These are phyloP conservation scores for Linyphia triangularis DNA, from an alignment of 2,888 invertebrate species.

Conservation along the genomic window DNA sequence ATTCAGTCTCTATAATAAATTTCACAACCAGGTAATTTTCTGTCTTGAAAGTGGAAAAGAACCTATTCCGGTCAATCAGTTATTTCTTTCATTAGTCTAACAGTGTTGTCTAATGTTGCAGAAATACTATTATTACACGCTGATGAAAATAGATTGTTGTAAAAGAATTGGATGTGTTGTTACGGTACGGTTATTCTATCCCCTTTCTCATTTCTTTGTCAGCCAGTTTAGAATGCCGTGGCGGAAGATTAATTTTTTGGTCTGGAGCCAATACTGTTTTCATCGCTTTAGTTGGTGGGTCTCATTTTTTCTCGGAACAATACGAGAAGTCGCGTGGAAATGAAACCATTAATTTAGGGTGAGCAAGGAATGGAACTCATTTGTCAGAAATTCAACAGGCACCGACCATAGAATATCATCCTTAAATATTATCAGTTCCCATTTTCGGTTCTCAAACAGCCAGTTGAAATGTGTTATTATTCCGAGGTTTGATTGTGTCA, in stretches of 20 bases:
- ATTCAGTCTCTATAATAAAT: too few relatives aligned
- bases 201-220: background rate
- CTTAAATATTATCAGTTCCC: background rate
- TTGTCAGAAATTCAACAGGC: slow-evolving; percentile 54
- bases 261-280: slow-evolving; percentile 50
- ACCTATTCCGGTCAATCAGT: background rate
- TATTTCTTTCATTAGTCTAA: slow-evolving; percentile 25
- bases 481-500: background rate
- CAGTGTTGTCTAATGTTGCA: slow-evolving; percentile 12
- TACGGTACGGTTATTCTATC: background rate
- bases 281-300: slow-evolving; percentile 24
- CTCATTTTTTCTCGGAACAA: slow-evolving; percentile 40
- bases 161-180: slow-evolving; percentile 10
- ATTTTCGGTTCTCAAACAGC: background rate
- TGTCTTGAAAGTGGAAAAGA: background rate
- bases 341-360: slow-evolving; percentile 29
- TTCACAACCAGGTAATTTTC: background rate
- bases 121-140: slow-evolving; percentile 31
- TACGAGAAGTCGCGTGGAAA: slow-evolving; percentile 48
- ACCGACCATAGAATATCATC: background rate
- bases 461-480: background rate
- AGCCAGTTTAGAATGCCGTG: slow-evolving; percentile 5
- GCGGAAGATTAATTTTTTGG: slow-evolving; percentile 46
- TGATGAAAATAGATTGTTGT: slow-evolving; percentile 34
- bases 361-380: background rate